phyloP scores from a whole-genome alignment of 2,797 vertebrate genomes.

The Zenarchopterus dispar region DNA sequence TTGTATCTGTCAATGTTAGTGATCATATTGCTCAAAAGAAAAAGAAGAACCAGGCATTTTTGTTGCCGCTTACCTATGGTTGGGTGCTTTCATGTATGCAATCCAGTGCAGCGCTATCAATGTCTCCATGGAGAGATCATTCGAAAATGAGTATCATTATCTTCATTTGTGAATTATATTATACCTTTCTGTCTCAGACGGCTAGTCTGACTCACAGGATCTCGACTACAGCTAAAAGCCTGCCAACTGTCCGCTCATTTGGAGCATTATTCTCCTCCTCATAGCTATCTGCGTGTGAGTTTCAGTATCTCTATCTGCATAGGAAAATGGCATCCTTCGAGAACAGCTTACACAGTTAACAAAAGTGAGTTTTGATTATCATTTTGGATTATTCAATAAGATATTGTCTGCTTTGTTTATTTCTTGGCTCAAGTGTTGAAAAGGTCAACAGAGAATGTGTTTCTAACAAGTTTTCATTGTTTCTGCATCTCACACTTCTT shows the following conservation, averaged over 20 bases:
- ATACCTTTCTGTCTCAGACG: not conserved
- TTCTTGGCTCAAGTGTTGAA: not conserved
- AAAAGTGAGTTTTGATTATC: not conserved
- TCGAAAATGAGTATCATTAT: not conserved
- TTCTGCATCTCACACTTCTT: not conserved
- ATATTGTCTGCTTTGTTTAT: not conserved
- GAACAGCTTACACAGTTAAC: not conserved
- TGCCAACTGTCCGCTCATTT: slow-evolving; percentile 1
- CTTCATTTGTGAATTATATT: not conserved
- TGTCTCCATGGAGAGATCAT: not conserved
- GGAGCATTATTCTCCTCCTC: not conserved
- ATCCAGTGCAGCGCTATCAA: not conserved
- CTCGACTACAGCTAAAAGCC: slow-evolving; percentile 4
- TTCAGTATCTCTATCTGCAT: not conserved
- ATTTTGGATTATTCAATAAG: no score
- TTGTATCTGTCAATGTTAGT: not conserved
- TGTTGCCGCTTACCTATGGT: not conserved
- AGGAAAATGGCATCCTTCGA: not conserved
- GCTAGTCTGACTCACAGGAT: slow-evolving; percentile 1
- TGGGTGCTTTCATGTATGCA: not conserved
- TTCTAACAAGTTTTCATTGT: not conserved
- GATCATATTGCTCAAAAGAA: not conserved
- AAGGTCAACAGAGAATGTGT: slow-evolving; percentile 2
- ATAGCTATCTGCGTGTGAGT: not conserved
- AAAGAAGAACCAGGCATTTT: not conserved